These are phyloP conservation scores for Trogon surrucura DNA, from an alignment of 2,113 vertebrate species.

Conservation along the genomic window DNA sequence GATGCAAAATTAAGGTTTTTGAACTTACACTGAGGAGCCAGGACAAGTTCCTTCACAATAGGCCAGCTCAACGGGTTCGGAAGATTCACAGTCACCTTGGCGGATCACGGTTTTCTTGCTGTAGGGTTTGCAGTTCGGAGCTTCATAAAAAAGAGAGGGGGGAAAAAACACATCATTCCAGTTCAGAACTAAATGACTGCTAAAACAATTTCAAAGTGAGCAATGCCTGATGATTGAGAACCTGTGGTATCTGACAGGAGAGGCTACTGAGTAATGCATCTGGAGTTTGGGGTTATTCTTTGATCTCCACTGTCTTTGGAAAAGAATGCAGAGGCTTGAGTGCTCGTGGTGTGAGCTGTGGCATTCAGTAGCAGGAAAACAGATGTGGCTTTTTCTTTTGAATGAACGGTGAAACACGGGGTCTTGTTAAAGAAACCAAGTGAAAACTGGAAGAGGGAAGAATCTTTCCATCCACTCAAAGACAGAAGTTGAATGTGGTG, in stretches of 20 bases:
- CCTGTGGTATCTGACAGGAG: background rate
- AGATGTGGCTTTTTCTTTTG: background rate
- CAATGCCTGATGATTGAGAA: background rate
- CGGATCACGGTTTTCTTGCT: conserved; percentile 65
- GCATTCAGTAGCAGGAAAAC: background rate
- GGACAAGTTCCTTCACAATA: conserved; percentile 85
- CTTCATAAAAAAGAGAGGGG: background rate
- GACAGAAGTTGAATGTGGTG: background rate
- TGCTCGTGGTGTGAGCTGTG: background rate
- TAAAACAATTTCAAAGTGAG: background rate
- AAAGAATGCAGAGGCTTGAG: background rate
- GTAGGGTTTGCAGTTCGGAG: conserved; percentile 69
- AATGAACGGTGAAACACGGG: background rate
- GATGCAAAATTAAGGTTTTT: background rate
- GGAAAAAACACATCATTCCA: background rate
- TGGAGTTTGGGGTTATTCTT: background rate
- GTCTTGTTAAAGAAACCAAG: background rate
- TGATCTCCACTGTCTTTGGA: background rate
- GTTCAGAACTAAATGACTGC: background rate
- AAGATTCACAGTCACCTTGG: conserved; percentile 73
- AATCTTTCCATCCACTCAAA: background rate
- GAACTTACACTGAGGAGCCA: conserved; percentile 84
- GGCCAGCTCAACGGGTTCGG: conserved; percentile 69
- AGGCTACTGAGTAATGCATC: background rate
- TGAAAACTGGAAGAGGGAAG: background rate